Percentiles rank a stretch among this genome's conserved stretches.
Conservation (phyloP, 2,113 vertebrate species). For the Nestor notabilis region DNA sequence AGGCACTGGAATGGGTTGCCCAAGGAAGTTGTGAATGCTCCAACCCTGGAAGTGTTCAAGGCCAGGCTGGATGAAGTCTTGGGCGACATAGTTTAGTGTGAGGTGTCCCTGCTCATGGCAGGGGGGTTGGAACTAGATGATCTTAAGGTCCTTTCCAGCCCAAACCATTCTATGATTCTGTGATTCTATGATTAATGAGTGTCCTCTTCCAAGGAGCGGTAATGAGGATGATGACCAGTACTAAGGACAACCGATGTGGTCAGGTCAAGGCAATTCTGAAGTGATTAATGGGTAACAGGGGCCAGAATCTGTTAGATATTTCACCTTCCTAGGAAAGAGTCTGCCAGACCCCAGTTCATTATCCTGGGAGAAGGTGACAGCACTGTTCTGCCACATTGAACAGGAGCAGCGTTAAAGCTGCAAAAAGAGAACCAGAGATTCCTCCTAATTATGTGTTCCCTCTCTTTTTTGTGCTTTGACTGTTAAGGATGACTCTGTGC, state of each 20-base stretch:
- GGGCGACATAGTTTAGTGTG: too few relatives aligned
- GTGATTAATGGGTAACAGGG: not conserved
- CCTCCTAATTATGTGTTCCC: not conserved
- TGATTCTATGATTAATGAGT: too few relatives aligned
- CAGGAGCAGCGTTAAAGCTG: not conserved
- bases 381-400: not conserved
- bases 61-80: too few relatives aligned
- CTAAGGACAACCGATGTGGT: not conserved
- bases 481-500: not conserved
- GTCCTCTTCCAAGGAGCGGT: not conserved
- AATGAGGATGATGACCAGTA: not conserved
- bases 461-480: not conserved
- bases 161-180: too few relatives aligned
- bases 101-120: too few relatives aligned
- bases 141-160: too few relatives aligned
- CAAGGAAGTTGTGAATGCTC: too few relatives aligned
- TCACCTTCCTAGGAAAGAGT: not conserved
- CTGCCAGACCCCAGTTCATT: not conserved
- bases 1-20: too few relatives aligned
- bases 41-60: too few relatives aligned
- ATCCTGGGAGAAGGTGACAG: not conserved
- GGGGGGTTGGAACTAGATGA: too few relatives aligned
- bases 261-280: not conserved
- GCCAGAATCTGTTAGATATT: not conserved
- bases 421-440: not conserved